Conservation (phyloP, 2,888 invertebrate species). For the Watsonalla cultraria region DNA sequence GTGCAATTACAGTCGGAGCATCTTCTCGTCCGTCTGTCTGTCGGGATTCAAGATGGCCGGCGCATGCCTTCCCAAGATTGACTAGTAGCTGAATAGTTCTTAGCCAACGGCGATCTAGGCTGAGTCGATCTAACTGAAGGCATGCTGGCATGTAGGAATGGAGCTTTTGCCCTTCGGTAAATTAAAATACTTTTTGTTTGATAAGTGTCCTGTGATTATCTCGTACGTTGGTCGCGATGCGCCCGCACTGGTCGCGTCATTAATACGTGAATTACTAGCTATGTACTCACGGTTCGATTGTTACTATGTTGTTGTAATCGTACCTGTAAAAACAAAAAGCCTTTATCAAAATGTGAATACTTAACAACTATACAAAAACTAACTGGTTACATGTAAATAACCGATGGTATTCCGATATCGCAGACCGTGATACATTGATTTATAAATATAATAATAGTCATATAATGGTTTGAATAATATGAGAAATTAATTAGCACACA, state of each 20-base stretch:
- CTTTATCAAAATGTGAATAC: neutral
- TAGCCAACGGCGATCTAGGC: conserved; percentile 68
- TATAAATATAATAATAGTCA: no score
- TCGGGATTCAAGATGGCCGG: conserved; percentile 63
- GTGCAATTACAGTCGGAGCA: conserved; percentile 67
- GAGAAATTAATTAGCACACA: neutral
- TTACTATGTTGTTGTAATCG: conserved; percentile 2
- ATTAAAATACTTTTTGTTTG: conserved; percentile 72
- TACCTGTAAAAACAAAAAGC: neutral
- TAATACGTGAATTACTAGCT: conserved; percentile 34
- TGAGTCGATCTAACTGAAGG: conserved; percentile 56
- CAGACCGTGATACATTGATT: no score
- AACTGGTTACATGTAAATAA: neutral
- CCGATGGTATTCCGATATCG: neutral
- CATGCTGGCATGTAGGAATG: conserved; percentile 58
- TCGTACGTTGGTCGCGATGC: conserved; percentile 42
- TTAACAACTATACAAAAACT: neutral
- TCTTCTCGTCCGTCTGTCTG: conserved; percentile 60
- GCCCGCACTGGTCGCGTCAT: conserved; percentile 34
- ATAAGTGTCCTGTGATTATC: conserved; percentile 58
- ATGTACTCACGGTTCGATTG: conserved; percentile 33
- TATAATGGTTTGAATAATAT: no score
- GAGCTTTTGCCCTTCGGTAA: conserved; percentile 53
- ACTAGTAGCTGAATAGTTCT: conserved; percentile 69
- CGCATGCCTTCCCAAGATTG: conserved; percentile 72